Evolutionary conservation across 2,113 vertebrate genomes (phyloP).

Genomic region (Atractosteus spatula): DNA sequence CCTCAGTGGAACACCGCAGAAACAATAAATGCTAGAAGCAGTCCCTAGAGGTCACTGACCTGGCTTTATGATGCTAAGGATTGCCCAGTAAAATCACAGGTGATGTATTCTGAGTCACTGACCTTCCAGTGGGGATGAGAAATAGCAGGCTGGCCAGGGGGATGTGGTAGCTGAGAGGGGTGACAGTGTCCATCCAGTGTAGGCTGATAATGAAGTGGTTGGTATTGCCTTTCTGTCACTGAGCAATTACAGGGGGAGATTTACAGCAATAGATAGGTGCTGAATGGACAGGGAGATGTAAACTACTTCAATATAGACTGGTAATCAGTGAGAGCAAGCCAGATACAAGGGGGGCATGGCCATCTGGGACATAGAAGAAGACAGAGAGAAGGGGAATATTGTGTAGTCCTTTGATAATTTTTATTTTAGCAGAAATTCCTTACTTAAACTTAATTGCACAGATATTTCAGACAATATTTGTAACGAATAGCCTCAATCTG

Average conservation of each 20-base stretch:
- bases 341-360: slow-evolving; percentile 49
- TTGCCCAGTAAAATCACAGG: slow-evolving; percentile 44
- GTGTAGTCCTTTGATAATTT: too few species aligned
- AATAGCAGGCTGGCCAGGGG: slow-evolving; percentile 76
- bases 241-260: slow-evolving; percentile 69
- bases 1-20: slow-evolving; percentile 40
- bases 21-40: slow-evolving; percentile 61
- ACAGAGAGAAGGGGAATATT: slow-evolving; percentile 27
- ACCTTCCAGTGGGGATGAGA: slow-evolving; percentile 75
- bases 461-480: too few species aligned
- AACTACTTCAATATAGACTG: slow-evolving; percentile 61
- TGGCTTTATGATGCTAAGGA: slow-evolving; percentile 39
- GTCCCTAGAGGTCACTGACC: slow-evolving; percentile 45
- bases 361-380: slow-evolving; percentile 36
- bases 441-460: too few species aligned
- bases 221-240: slow-evolving; percentile 96
- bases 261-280: slow-evolving; percentile 62
- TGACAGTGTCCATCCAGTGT: slow-evolving; percentile 67
- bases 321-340: slow-evolving; percentile 53
- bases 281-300: slow-evolving; percentile 73
- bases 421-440: too few species aligned
- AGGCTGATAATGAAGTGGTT: slow-evolving; percentile 87
- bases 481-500: too few species aligned
- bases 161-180: slow-evolving; percentile 52
- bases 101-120: slow-evolving; percentile 73